phyloP scores from a whole-genome alignment of 2,888 invertebrate genomes.

The Diaperis boleti region DNA sequence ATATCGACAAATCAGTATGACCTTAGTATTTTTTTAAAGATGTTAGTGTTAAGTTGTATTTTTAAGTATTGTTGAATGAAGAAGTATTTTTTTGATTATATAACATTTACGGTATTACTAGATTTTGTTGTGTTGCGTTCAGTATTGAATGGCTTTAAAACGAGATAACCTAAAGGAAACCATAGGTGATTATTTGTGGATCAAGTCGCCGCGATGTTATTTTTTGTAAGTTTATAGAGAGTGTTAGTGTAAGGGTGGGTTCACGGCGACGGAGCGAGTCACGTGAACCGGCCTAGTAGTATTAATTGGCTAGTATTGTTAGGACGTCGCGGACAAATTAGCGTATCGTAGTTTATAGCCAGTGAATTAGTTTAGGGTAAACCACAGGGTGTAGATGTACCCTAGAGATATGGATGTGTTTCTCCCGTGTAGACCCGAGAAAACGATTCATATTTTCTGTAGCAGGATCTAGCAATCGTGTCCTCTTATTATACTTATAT shows the following conservation, averaged over 20 bases:
- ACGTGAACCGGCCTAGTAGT: slow-evolving; percentile 48
- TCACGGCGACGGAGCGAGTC: slow-evolving; percentile 5
- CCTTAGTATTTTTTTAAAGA: slow-evolving; percentile 53
- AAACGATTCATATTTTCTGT: slow-evolving; percentile 50
- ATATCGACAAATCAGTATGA: slow-evolving; percentile 59
- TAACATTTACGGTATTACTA: slow-evolving; percentile 37
- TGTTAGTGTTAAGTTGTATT: slow-evolving; percentile 46
- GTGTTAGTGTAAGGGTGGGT: slow-evolving; percentile 41
- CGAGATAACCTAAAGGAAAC: slow-evolving; percentile 36
- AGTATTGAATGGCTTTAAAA: slow-evolving; percentile 63
- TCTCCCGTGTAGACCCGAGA: slow-evolving; percentile 44
- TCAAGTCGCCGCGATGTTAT: slow-evolving; percentile 60
- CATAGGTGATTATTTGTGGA: slow-evolving; percentile 54
- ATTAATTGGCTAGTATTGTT: slow-evolving; percentile 62
- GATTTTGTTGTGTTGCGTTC: slow-evolving; percentile 55
- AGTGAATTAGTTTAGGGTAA: slow-evolving; percentile 65
- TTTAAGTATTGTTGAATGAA: slow-evolving; percentile 45
- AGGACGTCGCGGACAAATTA: slow-evolving; percentile 63
- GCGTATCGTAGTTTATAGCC: slow-evolving; percentile 62
- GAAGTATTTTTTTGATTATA: slow-evolving; percentile 45
- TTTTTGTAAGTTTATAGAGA: slow-evolving; percentile 65
- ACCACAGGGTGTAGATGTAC: slow-evolving; percentile 67
- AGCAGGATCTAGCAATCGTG: slow-evolving; percentile 50
- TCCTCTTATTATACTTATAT: slow-evolving; percentile 38
- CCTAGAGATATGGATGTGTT: slow-evolving; percentile 62